Evolutionary conservation across 2,113 vertebrate species (phyloP).

Genomic region (Notechis scutatus): DNA sequence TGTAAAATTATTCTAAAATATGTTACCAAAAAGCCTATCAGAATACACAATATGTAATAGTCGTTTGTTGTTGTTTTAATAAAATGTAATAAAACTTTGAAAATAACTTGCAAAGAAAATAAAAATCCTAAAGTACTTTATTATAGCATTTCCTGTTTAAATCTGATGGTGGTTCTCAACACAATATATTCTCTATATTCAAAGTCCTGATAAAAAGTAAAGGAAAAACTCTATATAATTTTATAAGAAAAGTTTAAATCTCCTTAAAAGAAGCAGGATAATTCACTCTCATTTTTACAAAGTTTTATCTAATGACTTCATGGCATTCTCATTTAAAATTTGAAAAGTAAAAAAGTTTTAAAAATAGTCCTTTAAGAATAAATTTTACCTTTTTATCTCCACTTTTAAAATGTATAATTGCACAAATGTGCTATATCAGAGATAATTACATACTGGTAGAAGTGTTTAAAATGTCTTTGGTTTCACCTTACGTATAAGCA

Average conservation of each 20-base stretch:
- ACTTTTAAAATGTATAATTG: slow-evolving; percentile 44
- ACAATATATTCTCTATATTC: not conserved
- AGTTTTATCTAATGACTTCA: not conserved
- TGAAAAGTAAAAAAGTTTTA: not conserved
- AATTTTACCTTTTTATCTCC: slow-evolving; percentile 28
- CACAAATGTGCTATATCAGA: slow-evolving; percentile 50
- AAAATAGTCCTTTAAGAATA: slow-evolving; percentile 34
- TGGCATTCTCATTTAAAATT: not conserved
- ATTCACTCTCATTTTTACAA: not conserved
- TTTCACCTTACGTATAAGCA: slow-evolving; percentile 64
- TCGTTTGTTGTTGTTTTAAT: not conserved
- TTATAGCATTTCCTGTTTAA: not conserved
- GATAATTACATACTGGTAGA: slow-evolving; percentile 63
- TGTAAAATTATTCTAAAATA: not conserved
- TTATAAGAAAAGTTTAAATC: not conserved
- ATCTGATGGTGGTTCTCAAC: not conserved
- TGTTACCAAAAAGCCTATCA: not conserved
- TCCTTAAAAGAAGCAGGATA: not conserved
- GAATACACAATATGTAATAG: not conserved
- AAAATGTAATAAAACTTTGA: not conserved
- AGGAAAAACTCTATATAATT: not conserved
- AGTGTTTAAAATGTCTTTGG: slow-evolving; percentile 62
- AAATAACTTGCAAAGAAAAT: slow-evolving; percentile 3
- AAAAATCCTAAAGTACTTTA: not conserved
- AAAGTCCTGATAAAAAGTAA: not conserved